Evolutionary conservation across 2,888 invertebrate species (phyloP).

Genomic region (Pyrocoelia pectoralis): DNA sequence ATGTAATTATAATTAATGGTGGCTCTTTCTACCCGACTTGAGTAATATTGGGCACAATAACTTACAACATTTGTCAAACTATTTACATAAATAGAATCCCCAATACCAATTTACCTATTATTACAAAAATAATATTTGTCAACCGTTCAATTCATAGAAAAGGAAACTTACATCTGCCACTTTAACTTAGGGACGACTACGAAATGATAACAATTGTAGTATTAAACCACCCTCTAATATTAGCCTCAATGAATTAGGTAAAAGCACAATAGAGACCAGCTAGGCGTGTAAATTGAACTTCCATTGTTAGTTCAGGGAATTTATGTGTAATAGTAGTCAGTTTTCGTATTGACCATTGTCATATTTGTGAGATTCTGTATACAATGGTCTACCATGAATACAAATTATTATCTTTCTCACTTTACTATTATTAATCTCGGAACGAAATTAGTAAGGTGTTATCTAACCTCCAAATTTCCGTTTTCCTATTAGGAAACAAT

Average conservation of each 20-base stretch:
- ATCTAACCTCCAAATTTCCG: not conserved
- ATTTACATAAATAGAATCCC: constrained; percentile 1
- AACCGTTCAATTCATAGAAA: constrained; percentile 2
- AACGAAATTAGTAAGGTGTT: constrained; percentile 10
- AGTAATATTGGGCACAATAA: too few relatives aligned
- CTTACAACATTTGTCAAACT: not conserved
- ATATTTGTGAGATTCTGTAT: constrained; percentile 29
- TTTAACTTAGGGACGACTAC: constrained; percentile 20
- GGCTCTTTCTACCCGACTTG: too few relatives aligned
- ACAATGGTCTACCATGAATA: constrained; percentile 21
- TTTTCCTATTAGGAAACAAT: constrained; percentile 1
- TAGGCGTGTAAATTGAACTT: constrained; percentile 53
- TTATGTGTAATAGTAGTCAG: constrained; percentile 43
- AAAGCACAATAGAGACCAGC: constrained; percentile 51
- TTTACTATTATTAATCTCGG: constrained; percentile 13
- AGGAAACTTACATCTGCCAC: constrained; percentile 29
- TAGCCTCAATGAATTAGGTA: constrained; percentile 49
- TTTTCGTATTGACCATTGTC: constrained; percentile 34
- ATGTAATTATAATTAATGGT: too few relatives aligned
- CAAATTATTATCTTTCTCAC: constrained; percentile 23
- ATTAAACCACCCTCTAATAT: constrained; percentile 45
- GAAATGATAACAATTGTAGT: constrained; percentile 33
- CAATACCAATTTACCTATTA: constrained; percentile 3
- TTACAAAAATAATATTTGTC: constrained; percentile 10
- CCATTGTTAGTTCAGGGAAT: constrained; percentile 50